phyloP scores from a whole-genome alignment of 2,888 invertebrate genomes.

The Didymodactylos carnosus region DNA sequence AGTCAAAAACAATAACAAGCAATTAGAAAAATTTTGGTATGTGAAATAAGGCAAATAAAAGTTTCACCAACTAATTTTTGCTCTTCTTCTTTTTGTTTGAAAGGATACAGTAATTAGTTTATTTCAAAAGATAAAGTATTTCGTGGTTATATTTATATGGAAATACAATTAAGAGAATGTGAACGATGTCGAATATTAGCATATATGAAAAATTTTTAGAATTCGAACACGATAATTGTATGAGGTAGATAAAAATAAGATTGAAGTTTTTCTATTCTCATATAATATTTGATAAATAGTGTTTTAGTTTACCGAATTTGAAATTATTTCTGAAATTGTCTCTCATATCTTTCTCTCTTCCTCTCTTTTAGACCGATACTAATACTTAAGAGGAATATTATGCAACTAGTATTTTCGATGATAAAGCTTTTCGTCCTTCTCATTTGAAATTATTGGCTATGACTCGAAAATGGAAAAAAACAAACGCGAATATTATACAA shows the following conservation, averaged over 20 bases:
- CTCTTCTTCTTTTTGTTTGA: no score
- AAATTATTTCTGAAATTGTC: constrained; percentile 76
- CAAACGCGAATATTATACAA: no score
- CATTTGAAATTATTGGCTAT: constrained; percentile 81
- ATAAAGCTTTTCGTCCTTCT: constrained; percentile 76
- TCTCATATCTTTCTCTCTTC: no score
- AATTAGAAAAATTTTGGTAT: constrained; percentile 65
- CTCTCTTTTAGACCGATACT: constrained; percentile 49
- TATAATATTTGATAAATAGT: background rate
- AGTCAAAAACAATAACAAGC: constrained; percentile 66
- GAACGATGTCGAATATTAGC: constrained; percentile 83
- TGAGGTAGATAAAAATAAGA: constrained; percentile 71
- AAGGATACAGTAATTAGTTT: constrained; percentile 77
- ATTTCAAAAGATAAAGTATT: constrained; percentile 88
- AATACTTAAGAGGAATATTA: constrained; percentile 90
- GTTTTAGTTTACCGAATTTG: constrained; percentile 77
- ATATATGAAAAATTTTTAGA: constrained; percentile 91
- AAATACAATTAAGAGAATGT: constrained; percentile 88
- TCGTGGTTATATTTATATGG: constrained; percentile 86
- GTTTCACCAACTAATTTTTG: background rate
- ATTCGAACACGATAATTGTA: constrained; percentile 86
- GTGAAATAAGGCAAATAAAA: constrained; percentile 16
- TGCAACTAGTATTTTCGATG: constrained; percentile 97
- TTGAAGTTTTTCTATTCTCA: constrained; percentile 23
- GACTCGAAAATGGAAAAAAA: constrained; percentile 74